phyloP scores from a whole-genome alignment of 2,113 vertebrate genomes.

The Tyto alba region DNA sequence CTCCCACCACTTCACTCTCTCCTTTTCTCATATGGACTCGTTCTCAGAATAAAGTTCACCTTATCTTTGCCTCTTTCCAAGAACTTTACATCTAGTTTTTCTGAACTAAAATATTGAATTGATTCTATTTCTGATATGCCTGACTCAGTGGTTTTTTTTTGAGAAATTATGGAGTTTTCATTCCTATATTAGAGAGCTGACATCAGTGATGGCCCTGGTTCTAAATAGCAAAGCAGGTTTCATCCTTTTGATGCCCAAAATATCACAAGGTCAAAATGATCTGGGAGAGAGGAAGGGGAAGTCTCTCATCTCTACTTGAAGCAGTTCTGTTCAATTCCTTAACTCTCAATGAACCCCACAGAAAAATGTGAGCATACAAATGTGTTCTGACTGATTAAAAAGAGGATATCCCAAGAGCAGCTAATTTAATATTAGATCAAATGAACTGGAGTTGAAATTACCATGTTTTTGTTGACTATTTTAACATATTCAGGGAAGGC shows the following conservation, averaged over 20 bases:
- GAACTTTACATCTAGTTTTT: background rate
- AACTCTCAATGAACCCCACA: conserved; percentile 35
- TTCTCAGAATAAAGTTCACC: background rate
- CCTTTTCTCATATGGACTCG: background rate
- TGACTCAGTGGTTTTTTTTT: background rate
- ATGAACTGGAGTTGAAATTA: conserved; percentile 54
- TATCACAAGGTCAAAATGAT: conserved; percentile 8
- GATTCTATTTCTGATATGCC: background rate
- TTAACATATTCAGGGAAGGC: conserved; percentile 56
- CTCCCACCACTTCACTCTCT: background rate
- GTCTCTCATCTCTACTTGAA: conserved; percentile 28
- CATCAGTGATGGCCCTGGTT: background rate
- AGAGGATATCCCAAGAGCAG: conserved; percentile 41
- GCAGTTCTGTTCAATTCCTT: conserved; percentile 29
- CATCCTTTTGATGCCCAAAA: background rate
- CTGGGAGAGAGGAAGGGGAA: background rate
- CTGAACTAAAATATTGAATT: background rate
- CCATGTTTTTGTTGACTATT: conserved; percentile 64
- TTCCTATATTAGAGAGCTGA: background rate
- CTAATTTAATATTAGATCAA: conserved; percentile 68
- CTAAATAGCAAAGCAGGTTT: background rate
- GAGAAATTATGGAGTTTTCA: background rate
- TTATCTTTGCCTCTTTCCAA: background rate
- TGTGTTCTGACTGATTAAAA: conserved; percentile 41
- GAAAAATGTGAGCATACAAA: conserved; percentile 39